Conservation (phyloP, 2,888 invertebrate genomes). For the Eumerus sabulonum region DNA sequence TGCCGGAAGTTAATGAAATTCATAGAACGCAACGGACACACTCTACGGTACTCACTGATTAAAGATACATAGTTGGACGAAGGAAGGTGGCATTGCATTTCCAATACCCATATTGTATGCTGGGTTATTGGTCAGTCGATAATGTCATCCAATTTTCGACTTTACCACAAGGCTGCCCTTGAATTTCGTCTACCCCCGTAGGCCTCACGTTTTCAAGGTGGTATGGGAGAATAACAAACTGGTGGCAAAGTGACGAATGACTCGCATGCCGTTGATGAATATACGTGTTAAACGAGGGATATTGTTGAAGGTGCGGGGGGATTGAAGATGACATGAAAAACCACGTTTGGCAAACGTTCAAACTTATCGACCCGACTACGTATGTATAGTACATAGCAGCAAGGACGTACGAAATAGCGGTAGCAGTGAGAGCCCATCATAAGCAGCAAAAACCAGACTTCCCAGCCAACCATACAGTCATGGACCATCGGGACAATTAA, state of each 20-base stretch:
- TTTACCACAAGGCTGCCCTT: conserved; percentile 42
- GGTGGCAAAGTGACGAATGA: conserved; percentile 45
- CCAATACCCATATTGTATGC: conserved; percentile 5
- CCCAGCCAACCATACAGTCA: not conserved
- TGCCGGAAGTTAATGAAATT: conserved; percentile 62
- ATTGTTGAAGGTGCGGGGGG: not conserved
- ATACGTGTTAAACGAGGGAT: too few relatives aligned
- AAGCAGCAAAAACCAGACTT: conserved; percentile 38
- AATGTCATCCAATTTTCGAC: conserved; percentile 66
- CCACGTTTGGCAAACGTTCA: conserved; percentile 43
- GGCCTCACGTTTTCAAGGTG: too few relatives aligned
- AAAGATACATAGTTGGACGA: conserved; percentile 22
- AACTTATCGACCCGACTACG: conserved; percentile 18
- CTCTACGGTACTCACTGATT: conserved; percentile 51
- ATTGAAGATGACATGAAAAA: conserved; percentile 34
- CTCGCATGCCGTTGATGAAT: conserved; percentile 34
- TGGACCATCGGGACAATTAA: conserved; percentile 69
- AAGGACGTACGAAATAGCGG: not conserved
- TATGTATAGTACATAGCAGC: conserved; percentile 14
- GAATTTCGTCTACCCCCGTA: too few relatives aligned
- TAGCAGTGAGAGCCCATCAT: conserved; percentile 22
- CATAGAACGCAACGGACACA: conserved; percentile 36
- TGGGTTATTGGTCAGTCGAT: conserved; percentile 51
- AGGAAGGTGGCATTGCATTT: conserved; percentile 13
- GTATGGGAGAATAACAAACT: conserved; percentile 46